phyloP scores from a whole-genome alignment of 2,888 invertebrate species.

The Torymus aiolomorphi region DNA sequence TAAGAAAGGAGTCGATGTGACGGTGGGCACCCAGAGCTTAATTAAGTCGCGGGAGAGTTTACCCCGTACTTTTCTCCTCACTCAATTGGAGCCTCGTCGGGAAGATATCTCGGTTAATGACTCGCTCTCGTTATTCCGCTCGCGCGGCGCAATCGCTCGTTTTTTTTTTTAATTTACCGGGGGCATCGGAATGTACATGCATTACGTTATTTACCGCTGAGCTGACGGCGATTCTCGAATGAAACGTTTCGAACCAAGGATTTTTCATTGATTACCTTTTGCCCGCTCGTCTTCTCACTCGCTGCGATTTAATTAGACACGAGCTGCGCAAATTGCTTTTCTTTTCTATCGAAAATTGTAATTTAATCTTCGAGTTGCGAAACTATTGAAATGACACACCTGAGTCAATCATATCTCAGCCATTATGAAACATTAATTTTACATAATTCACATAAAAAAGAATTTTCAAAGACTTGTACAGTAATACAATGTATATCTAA shows the following conservation, averaged over 20 bases:
- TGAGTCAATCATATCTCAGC: no score
- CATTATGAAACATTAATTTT: no score
- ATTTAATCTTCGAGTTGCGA: no score
- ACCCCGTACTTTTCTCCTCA: not conserved
- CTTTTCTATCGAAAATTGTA: no score
- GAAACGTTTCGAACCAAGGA: not conserved
- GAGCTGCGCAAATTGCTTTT: no score
- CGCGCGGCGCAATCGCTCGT: not conserved
- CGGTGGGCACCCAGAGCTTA: constrained; percentile 28
- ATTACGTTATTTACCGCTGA: not conserved
- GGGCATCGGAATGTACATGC: not conserved
- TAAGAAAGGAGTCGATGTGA: not conserved
- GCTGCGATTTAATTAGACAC: no score
- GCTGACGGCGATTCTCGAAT: no score
- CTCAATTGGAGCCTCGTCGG: constrained; percentile 23
- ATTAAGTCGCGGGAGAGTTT: constrained; percentile 35
- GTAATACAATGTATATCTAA: no score
- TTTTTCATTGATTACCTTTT: not conserved
- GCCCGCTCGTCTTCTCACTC: no score
- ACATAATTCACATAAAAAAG: no score
- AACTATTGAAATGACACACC: no score
- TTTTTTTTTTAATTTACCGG: constrained; percentile 22
- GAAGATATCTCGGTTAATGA: constrained; percentile 24
- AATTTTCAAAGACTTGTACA: no score
- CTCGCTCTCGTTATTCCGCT: not conserved